phyloP scores from a whole-genome alignment of 2,888 invertebrate species.

The Thera britannica region DNA sequence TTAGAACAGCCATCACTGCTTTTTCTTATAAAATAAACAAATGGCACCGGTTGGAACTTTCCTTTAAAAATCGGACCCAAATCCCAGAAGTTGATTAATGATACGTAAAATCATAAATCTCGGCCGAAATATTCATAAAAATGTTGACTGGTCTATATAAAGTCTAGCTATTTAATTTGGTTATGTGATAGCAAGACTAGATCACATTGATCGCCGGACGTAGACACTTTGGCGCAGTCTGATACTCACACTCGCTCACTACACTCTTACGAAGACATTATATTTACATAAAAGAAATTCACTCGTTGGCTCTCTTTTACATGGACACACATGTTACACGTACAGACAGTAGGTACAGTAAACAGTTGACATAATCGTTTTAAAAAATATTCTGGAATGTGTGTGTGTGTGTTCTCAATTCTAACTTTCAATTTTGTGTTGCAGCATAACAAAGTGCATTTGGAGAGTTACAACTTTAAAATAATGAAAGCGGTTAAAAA shows the following conservation, averaged over 20 bases:
- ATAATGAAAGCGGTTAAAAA: no score
- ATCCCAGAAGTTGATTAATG: no score
- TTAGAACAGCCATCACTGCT: not conserved
- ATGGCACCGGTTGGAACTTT: no score
- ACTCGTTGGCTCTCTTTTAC: not conserved
- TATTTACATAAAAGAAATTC: constrained; percentile 8
- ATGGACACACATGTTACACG: not conserved
- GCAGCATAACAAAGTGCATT: no score
- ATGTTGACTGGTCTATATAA: constrained; percentile 13
- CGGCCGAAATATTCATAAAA: constrained; percentile 24
- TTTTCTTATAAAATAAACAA: no score
- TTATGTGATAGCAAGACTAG: constrained; percentile 17
- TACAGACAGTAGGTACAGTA: not conserved
- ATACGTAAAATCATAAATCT: no score
- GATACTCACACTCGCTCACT: not conserved
- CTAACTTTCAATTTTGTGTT: no score
- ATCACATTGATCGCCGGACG: constrained; percentile 25
- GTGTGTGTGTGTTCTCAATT: no score
- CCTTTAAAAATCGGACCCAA: no score
- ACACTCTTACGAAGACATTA: not conserved
- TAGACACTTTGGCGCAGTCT: constrained; percentile 21
- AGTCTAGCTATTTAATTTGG: constrained; percentile 3
- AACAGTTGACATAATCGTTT: not conserved
- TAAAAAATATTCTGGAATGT: not conserved
- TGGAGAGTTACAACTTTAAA: no score